phyloP scores from a whole-genome alignment of 2,113 vertebrate species.

The Empidonax traillii region DNA sequence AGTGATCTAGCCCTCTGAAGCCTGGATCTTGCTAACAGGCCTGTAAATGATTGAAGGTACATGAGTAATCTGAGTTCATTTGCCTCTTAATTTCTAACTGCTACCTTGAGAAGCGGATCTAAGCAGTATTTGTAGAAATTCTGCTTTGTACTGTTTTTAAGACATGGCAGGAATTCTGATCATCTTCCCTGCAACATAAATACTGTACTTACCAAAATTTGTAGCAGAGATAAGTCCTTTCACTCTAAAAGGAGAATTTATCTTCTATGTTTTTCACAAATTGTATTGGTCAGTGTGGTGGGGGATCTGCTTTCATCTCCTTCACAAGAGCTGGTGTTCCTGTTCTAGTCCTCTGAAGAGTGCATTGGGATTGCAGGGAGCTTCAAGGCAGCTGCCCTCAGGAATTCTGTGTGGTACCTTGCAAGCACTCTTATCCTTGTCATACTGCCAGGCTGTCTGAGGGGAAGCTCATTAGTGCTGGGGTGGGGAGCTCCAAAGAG shows the following conservation, averaged over 20 bases:
- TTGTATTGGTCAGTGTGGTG: not conserved
- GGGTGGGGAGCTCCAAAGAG: not conserved
- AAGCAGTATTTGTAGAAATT: not conserved
- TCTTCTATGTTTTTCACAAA: not conserved
- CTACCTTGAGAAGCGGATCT: not conserved
- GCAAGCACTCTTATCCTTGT: not conserved
- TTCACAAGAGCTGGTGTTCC: not conserved
- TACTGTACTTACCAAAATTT: not conserved
- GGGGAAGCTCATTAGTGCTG: not conserved
- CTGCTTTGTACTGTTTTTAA: not conserved
- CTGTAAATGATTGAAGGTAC: constrained; percentile 20
- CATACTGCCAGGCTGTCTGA: not conserved
- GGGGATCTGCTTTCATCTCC: not conserved
- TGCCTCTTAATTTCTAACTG: not conserved
- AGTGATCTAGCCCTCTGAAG: not conserved
- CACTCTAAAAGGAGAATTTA: not conserved
- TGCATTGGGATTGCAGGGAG: not conserved
- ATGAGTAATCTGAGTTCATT: not conserved
- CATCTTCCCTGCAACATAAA: not conserved
- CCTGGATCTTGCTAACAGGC: not conserved
- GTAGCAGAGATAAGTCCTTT: not conserved
- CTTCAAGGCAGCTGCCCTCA: not conserved
- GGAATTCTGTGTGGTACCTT: not conserved
- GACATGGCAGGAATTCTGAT: not conserved
- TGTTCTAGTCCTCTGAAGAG: not conserved